Conservation (phyloP, 2,797 vertebrate genomes). For the Lutjanus argentimaculatus region DNA sequence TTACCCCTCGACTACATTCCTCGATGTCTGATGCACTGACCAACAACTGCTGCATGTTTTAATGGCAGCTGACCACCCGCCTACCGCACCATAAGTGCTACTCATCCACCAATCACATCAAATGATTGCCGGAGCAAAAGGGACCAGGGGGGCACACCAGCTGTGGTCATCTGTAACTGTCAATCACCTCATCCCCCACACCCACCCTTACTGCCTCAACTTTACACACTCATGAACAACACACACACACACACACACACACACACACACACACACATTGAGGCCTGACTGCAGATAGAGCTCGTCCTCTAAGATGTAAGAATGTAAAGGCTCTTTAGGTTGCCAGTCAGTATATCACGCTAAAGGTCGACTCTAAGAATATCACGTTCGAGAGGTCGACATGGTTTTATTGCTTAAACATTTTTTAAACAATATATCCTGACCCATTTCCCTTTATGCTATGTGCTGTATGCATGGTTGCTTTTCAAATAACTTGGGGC, state of each 20-base stretch:
- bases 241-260: slow-evolving; percentile 6
- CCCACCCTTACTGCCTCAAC: not conserved
- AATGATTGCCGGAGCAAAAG: slow-evolving; percentile 49
- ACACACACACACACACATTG: not conserved
- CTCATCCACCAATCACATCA: slow-evolving; percentile 82
- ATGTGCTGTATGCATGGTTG: not conserved
- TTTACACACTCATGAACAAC: slow-evolving; percentile 19
- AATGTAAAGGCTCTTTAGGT: slow-evolving; percentile 35
- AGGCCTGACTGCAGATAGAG: not conserved
- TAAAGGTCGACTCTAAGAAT: slow-evolving; percentile 60
- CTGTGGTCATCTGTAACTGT: slow-evolving; percentile 84
- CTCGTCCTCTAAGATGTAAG: slow-evolving; percentile 7
- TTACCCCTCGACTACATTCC: slow-evolving; percentile 81
- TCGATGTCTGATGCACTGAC: slow-evolving; percentile 69
- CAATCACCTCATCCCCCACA: slow-evolving; percentile 72
- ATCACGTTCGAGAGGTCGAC: slow-evolving; percentile 12
- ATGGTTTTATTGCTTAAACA: not conserved
- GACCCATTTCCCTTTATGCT: not conserved
- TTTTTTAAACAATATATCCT: slow-evolving; percentile 5
- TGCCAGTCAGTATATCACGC: slow-evolving; percentile 16
- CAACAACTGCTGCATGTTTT: slow-evolving; percentile 84
- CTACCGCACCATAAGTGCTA: slow-evolving; percentile 73
- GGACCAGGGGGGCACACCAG: slow-evolving; percentile 62
- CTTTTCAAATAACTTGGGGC: not conserved
- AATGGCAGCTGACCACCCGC: slow-evolving; percentile 76